Evolutionary conservation across 2,113 vertebrate genomes (phyloP).

Genomic region (Indri indri): DNA sequence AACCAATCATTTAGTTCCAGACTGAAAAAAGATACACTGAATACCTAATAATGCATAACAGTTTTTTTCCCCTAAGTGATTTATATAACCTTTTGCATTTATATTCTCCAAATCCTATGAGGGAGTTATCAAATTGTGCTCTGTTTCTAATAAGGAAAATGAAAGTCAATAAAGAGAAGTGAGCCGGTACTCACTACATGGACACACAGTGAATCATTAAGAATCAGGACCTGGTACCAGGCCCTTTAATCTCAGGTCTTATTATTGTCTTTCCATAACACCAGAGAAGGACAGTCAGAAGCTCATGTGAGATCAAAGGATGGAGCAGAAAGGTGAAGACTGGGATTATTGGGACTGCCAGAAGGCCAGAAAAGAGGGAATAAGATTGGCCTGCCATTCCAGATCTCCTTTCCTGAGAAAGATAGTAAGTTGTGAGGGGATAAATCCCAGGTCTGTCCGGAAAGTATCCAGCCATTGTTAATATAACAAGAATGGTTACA

Average conservation of each 20-base stretch:
- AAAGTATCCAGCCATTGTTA: too few species aligned
- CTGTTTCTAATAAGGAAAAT: not conserved
- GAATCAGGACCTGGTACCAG: not conserved
- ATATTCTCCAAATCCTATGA: not conserved
- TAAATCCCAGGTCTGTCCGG: not conserved
- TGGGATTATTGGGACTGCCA: not conserved
- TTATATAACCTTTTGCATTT: not conserved
- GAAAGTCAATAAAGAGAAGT: not conserved
- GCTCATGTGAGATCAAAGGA: not conserved
- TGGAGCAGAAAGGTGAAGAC: not conserved
- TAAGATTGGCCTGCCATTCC: not conserved
- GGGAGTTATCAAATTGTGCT: not conserved
- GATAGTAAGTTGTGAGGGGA: not conserved
- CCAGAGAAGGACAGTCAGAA: not conserved
- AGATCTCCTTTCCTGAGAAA: not conserved
- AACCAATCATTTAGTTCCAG: not conserved
- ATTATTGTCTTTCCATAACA: not conserved
- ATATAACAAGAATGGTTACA: too few species aligned
- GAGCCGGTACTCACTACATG: not conserved
- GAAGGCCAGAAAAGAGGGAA: not conserved
- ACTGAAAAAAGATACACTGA: not conserved
- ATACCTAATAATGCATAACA: not conserved
- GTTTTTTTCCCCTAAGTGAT: not conserved
- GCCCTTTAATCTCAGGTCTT: not conserved
- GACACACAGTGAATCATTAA: not conserved